These are phyloP conservation scores for Scaptomyza flava DNA, from an alignment of 2,888 invertebrate species.

Conservation along the genomic window DNA sequence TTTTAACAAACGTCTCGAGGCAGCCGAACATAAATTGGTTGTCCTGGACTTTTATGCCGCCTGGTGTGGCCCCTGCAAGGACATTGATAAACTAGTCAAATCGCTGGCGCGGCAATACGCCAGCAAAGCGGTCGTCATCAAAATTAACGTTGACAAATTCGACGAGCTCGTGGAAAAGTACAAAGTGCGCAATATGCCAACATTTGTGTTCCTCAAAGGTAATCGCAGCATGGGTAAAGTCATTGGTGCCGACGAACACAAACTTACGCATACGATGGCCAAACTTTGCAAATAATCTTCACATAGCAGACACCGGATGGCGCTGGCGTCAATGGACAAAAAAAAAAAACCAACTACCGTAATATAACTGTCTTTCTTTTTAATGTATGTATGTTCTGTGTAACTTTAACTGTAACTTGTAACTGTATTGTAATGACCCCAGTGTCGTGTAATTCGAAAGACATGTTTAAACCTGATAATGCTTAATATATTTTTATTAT, in stretches of 20 bases:
- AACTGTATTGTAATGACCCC: background rate
- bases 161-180: conserved; percentile 52
- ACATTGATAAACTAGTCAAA: conserved; percentile 53
- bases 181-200: conserved; percentile 63
- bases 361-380: background rate
- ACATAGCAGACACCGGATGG: conserved; percentile 7
- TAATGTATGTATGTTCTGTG: background rate
- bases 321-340: conserved; percentile 23
- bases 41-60: conserved; percentile 67
- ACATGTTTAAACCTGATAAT: conserved; percentile 1
- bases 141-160: conserved; percentile 62
- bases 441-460: background rate
- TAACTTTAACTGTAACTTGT: conserved; percentile 3
- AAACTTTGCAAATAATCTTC: conserved; percentile 47
- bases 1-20: conserved; percentile 59
- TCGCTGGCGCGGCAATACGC: conserved; percentile 54
- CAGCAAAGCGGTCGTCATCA: conserved; percentile 47
- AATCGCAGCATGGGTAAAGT: conserved; percentile 55
- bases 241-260: conserved; percentile 67
- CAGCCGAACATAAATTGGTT: conserved; percentile 50
- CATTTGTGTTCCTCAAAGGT: conserved; percentile 70
- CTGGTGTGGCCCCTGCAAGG: conserved; percentile 69
- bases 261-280: conserved; percentile 59
- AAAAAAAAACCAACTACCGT: background rate
- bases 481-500: background rate